Conservation (phyloP, 2,797 vertebrate genomes). For the Micrastur ruficollis region DNA sequence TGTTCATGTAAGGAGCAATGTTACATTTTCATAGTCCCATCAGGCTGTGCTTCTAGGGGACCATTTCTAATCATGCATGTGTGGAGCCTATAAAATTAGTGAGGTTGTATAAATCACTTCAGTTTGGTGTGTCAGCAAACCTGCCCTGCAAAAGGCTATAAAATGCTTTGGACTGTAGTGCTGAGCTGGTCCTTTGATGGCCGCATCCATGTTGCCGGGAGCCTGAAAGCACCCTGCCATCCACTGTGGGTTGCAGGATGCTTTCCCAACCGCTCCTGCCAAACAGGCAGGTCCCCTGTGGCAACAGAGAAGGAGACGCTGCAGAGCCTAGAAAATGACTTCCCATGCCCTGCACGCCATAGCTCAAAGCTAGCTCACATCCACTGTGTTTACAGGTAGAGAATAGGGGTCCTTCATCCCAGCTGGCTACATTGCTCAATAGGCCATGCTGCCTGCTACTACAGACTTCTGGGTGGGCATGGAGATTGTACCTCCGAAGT, state of each 20-base stretch:
- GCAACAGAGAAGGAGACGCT: background rate
- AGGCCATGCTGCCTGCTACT: background rate
- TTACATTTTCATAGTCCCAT: background rate
- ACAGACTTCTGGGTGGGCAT: rapidly evolving
- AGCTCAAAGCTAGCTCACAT: background rate
- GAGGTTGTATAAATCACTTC: background rate
- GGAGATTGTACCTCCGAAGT: background rate
- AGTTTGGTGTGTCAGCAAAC: background rate
- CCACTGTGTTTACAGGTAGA: background rate
- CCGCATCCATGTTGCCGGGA: background rate
- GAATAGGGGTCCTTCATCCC: background rate
- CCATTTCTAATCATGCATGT: background rate
- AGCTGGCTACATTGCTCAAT: background rate
- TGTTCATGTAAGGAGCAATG: background rate
- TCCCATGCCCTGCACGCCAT: rapidly evolving
- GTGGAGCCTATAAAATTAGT: background rate
- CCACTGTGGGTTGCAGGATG: background rate
- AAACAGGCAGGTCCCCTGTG: background rate
- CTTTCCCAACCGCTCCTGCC: background rate
- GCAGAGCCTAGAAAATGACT: background rate
- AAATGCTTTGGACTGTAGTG: background rate
- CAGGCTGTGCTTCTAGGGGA: background rate
- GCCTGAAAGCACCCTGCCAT: background rate
- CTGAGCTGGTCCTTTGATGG: background rate
- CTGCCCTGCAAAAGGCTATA: background rate